Evolutionary conservation across 2,797 vertebrate species (phyloP).

Genomic region (Manis javanica): DNA sequence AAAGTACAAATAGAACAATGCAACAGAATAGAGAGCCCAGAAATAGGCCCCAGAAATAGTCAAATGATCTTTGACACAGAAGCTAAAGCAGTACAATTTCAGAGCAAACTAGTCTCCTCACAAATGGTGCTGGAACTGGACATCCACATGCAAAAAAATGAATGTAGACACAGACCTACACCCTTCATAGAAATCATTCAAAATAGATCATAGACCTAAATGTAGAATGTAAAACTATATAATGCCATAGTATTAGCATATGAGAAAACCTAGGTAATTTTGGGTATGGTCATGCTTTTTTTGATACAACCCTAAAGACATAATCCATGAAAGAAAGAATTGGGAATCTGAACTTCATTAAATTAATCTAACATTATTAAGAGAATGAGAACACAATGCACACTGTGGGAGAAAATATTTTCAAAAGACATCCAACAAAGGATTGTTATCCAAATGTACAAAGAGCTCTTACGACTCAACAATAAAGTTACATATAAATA

Average conservation of each 20-base stretch:
- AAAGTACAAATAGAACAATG: neutral
- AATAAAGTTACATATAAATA: neutral
- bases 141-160: neutral
- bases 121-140: neutral
- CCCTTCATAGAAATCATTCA: neutral
- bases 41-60: neutral
- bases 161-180: neutral
- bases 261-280: neutral
- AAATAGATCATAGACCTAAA: neutral
- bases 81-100: neutral
- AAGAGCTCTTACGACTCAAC: neutral
- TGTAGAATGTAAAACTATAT: neutral
- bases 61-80: neutral
- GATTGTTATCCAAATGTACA: neutral
- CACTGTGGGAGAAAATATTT: neutral
- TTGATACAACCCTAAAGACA: neutral
- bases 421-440: neutral
- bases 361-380: neutral
- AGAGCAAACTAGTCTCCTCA: neutral
- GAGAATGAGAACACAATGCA: neutral
- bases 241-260: neutral
- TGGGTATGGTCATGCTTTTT: neutral
- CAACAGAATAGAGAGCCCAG: neutral
- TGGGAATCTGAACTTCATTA: neutral
- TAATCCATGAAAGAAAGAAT: neutral